Conservation (phyloP, 2,888 invertebrate genomes). For the Drosophila meridionalis region DNA sequence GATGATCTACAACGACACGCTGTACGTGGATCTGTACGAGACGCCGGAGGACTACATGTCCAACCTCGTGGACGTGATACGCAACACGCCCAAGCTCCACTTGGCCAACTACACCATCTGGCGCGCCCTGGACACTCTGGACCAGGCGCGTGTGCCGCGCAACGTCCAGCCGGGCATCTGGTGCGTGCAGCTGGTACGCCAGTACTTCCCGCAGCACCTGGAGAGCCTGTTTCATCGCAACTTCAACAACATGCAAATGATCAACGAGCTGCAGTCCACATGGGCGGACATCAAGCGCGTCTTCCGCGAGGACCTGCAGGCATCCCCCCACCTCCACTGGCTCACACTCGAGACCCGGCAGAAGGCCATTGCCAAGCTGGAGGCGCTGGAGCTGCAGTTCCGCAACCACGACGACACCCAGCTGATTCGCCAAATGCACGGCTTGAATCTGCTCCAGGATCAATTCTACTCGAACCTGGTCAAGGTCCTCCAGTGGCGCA, state of each 20-base stretch:
- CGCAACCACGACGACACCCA: slow-evolving; percentile 61
- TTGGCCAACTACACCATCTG: slow-evolving; percentile 84
- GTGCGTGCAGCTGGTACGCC: slow-evolving; percentile 75
- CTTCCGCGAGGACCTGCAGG: slow-evolving; percentile 77
- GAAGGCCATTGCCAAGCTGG: slow-evolving; percentile 73
- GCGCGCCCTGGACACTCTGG: slow-evolving; percentile 77
- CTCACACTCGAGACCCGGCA: slow-evolving; percentile 74
- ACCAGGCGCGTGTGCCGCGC: slow-evolving; percentile 62
- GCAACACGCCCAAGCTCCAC: slow-evolving; percentile 75
- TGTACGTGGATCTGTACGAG: slow-evolving; percentile 79
- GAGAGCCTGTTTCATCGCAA: slow-evolving; percentile 81
- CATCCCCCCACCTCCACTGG: slow-evolving; percentile 74
- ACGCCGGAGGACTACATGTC: slow-evolving; percentile 79
- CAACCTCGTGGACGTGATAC: slow-evolving; percentile 78
- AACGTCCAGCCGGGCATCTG: slow-evolving; percentile 64
- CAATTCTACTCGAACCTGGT: slow-evolving; percentile 77
- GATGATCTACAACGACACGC: slow-evolving; percentile 77
- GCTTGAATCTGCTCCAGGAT: slow-evolving; percentile 50
- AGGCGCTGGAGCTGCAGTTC: slow-evolving; percentile 72
- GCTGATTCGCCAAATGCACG: slow-evolving; percentile 64
- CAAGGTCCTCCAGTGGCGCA: slow-evolving; percentile 75
- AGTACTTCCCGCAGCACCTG: slow-evolving; percentile 80
- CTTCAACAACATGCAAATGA: slow-evolving; percentile 78
- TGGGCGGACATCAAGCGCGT: slow-evolving; percentile 81
- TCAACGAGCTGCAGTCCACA: slow-evolving; percentile 80